Evolutionary conservation across 2,888 invertebrate species (phyloP), one percentile per base, ranked within the genome.

Genomic region (Callosobruchus maculatus): DNA sequence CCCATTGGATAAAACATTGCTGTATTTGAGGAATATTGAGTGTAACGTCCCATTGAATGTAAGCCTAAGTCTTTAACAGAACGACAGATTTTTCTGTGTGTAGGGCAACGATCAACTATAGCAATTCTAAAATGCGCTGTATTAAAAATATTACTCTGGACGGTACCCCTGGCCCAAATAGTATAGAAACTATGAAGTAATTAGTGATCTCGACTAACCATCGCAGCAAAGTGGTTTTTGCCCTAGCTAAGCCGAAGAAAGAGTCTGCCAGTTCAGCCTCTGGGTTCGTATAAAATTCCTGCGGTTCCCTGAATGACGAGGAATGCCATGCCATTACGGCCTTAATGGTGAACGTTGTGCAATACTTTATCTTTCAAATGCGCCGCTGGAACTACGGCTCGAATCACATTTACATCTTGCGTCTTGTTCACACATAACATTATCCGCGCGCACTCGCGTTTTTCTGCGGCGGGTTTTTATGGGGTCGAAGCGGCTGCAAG

Each of bases 211-310:
- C 13, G 7, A 49, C 49, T 49, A 13, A 13, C 49, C 49, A 49
- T 49, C 49, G 3, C 49, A 49, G 9, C 49, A 49, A 49, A 49
- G 18, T 49, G 7, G 49, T 49, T 49, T 49, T 49, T 49, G 49
- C 49, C 7, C 49, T 49, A 7, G 49, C 49, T 49, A 7, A 49
- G 13, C 13, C 18, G 3, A 21, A 22, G 68, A 68, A 22, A n/a
- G 18, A 20, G 20, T 21, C 13, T 21, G 2, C 7, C 13, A 13
- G 49, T 1, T 18, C 1, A 18, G 9, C 13, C 2, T 78, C 78
- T 81, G 76, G 80, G 78, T 83, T 84, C 82, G 83, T 82, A 80
- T 81, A 80, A 80, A 80, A 83, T 83, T 81, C 82, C 79, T 81
- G 73, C 78, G 77, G 80, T 81, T 81, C 81, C 80, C 79, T 83